phyloP scores from a whole-genome alignment of 2,888 invertebrate species.

The Eupithecia vulgata region DNA sequence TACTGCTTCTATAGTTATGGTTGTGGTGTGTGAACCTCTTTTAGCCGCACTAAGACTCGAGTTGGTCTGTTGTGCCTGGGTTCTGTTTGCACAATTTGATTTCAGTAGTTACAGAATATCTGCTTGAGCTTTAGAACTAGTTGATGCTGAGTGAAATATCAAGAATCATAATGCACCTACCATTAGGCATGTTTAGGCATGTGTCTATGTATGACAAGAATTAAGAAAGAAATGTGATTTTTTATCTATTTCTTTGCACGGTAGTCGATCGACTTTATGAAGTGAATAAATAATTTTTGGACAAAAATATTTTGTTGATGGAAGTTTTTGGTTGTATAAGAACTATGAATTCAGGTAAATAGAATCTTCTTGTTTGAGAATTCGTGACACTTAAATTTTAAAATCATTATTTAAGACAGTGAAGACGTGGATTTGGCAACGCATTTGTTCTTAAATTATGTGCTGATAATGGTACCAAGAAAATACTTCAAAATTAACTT shows the following conservation, averaged over 20 bases:
- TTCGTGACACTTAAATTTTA: neutral
- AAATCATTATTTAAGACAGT: conserved; percentile 51
- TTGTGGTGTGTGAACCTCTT: too few relatives aligned
- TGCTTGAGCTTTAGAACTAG: neutral
- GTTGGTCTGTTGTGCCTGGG: too few relatives aligned
- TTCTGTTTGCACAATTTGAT: too few relatives aligned
- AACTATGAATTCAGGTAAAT: neutral
- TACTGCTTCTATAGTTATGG: neutral
- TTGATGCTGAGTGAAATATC: too few relatives aligned
- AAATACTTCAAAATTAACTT: conserved; percentile 64
- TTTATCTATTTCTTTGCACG: neutral
- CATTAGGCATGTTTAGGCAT: too few relatives aligned
- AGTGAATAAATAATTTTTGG: neutral
- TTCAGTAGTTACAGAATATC: too few relatives aligned
- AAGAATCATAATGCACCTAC: neutral
- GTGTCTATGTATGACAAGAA: neutral
- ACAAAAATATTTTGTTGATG: neutral
- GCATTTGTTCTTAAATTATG: conserved; percentile 53
- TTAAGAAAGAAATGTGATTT: neutral
- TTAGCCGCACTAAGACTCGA: too few relatives aligned
- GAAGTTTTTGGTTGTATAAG: neutral
- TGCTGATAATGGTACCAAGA: conserved; percentile 59
- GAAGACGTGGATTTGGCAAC: conserved; percentile 56
- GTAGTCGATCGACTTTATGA: neutral
- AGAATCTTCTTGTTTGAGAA: neutral